Evolutionary conservation across 2,888 invertebrate species (phyloP).

Genomic region (Automeris io): DNA sequence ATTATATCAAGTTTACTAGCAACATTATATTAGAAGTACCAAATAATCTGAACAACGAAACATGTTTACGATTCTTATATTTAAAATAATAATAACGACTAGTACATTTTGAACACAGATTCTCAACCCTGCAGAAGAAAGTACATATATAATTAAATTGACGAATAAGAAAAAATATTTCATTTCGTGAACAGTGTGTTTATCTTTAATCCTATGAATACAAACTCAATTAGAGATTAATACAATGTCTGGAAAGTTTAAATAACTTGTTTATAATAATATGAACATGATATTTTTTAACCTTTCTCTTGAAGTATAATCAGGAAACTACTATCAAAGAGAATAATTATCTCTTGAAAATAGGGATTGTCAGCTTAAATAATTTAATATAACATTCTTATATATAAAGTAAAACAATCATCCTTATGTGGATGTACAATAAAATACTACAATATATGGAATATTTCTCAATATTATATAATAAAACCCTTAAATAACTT

Average conservation of each 20-base stretch:
- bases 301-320: neutral
- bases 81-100: slow-evolving; percentile 25
- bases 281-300: neutral
- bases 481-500: slow-evolving; percentile 3
- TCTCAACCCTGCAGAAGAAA: slow-evolving; percentile 45
- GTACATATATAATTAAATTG: slow-evolving; percentile 20
- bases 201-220: neutral
- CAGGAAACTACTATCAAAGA: neutral
- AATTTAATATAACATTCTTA: slow-evolving; percentile 1
- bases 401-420: slow-evolving; percentile 1
- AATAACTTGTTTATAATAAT: neutral
- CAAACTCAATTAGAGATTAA: no score
- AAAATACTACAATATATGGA: slow-evolving; percentile 2
- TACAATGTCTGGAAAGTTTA: no score
- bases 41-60: neutral
- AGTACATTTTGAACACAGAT: slow-evolving; percentile 46
- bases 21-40: neutral
- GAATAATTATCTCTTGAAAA: no score
- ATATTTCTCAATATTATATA: slow-evolving; percentile 4
- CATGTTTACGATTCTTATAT: neutral
- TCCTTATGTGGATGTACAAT: slow-evolving; percentile 1
- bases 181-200: neutral
- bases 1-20: slow-evolving; percentile 22
- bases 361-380: neutral
- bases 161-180: slow-evolving; percentile 7